Evolutionary conservation across 2,113 vertebrate species (phyloP).

Genomic region (Carollia perspicillata): DNA sequence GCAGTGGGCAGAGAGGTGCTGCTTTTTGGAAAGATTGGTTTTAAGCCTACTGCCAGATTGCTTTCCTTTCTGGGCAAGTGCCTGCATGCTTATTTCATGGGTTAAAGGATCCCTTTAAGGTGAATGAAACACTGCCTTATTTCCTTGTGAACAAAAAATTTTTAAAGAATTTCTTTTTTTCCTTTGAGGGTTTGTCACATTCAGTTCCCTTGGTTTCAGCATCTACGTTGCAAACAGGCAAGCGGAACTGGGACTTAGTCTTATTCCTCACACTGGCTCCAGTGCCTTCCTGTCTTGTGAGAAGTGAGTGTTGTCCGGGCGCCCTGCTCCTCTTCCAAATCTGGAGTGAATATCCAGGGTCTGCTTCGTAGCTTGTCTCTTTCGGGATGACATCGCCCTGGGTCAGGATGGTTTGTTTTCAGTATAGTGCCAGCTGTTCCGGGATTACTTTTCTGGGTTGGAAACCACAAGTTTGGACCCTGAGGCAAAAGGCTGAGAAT

Average conservation of each 20-base stretch:
- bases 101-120: constrained; percentile 45
- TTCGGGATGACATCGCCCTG: background rate
- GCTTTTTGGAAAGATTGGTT: background rate
- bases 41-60: background rate
- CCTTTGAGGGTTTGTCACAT: background rate
- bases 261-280: background rate
- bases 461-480: constrained; percentile 12
- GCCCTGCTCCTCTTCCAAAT: background rate
- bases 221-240: constrained; percentile 12
- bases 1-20: background rate
- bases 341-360: background rate
- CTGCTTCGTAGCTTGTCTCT: background rate
- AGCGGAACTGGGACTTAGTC: background rate
- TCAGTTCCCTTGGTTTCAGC: constrained; percentile 10
- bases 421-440: background rate
- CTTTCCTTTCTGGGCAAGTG: constrained; percentile 9
- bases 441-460: constrained; percentile 31
- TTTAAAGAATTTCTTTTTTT: background rate
- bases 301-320: background rate
- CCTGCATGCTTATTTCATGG: constrained; percentile 31
- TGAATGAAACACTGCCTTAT: constrained; percentile 37
- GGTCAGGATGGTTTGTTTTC: constrained; percentile 44
- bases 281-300: background rate
- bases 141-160: constrained; percentile 44
- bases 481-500: constrained; percentile 6